These are phyloP conservation scores for Eueides isabella DNA, from an alignment of 1,140 invertebrate genomes.

Conservation along the genomic window DNA sequence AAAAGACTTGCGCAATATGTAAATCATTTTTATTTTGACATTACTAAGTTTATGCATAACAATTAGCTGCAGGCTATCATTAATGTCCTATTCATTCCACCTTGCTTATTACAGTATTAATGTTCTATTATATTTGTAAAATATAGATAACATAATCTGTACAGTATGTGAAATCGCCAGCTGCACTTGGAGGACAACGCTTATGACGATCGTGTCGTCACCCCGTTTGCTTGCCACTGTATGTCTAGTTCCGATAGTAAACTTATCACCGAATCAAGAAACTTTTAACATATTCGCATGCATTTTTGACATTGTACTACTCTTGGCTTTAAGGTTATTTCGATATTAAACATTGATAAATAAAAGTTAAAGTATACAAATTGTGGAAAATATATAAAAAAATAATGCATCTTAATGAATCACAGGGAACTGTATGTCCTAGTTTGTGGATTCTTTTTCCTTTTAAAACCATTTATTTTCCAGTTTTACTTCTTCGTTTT, in stretches of 20 bases:
- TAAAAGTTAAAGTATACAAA: neutral
- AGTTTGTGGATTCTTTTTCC: neutral
- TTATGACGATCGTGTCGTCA: conserved; percentile 51
- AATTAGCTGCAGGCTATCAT: conserved; percentile 5
- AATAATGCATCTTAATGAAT: neutral
- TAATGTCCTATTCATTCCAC: neutral
- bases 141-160: neutral
- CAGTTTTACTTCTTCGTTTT: too few species aligned
- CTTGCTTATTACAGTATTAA: neutral
- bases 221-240: conserved; percentile 53
- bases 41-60: neutral
- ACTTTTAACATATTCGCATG: conserved; percentile 59
- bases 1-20: neutral
- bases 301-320: conserved; percentile 47
- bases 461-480: neutral
- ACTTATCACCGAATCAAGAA: conserved; percentile 57
- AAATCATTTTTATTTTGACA: neutral
- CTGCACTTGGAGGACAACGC: conserved; percentile 58
- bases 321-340: conserved; percentile 58
- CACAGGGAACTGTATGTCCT: neutral
- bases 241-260: conserved; percentile 56
- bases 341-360: neutral
- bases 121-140: neutral
- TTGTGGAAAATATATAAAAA: neutral
- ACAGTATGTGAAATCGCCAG: conserved; percentile 72